Conservation (phyloP, 2,113 vertebrate species). For the Neopipo cinnamomea region DNA sequence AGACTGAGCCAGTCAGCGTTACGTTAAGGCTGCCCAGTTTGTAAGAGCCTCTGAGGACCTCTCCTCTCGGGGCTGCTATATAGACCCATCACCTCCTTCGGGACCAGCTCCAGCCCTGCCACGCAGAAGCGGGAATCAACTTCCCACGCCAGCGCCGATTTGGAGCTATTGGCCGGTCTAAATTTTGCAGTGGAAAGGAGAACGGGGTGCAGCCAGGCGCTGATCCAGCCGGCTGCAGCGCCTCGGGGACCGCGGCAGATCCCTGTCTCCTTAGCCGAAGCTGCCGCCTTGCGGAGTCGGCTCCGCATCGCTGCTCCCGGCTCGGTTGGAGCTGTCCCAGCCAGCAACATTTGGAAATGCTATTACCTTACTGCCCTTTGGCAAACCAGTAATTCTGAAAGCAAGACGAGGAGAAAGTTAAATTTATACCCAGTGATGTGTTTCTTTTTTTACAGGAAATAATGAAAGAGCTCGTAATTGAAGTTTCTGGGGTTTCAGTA, state of each 20-base stretch:
- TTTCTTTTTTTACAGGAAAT: neutral
- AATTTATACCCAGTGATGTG: neutral
- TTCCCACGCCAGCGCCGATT: accelerated
- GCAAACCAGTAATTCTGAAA: neutral
- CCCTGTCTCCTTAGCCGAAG: neutral
- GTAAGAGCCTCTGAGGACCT: neutral
- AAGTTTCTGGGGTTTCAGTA: neutral
- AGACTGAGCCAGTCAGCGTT: neutral
- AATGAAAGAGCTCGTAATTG: neutral
- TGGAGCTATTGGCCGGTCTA: no score
- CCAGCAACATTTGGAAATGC: neutral
- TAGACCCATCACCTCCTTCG: neutral
- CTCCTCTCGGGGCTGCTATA: neutral
- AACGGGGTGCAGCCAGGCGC: neutral
- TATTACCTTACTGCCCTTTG: neutral
- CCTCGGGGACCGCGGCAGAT: accelerated
- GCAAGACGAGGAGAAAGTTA: neutral
- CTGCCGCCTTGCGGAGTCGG: slow-evolving; percentile 46
- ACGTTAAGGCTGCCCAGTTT: neutral
- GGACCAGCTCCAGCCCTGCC: neutral
- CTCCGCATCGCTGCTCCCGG: neutral
- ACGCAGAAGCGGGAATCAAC: accelerated
- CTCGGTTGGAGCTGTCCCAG: neutral
- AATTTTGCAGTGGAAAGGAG: neutral
- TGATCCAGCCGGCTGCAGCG: neutral